Percentiles rank a stretch among this genome's conserved stretches.
Evolutionary conservation across 2,888 invertebrate genomes (phyloP).

Genomic region (Diploptera punctata): DNA sequence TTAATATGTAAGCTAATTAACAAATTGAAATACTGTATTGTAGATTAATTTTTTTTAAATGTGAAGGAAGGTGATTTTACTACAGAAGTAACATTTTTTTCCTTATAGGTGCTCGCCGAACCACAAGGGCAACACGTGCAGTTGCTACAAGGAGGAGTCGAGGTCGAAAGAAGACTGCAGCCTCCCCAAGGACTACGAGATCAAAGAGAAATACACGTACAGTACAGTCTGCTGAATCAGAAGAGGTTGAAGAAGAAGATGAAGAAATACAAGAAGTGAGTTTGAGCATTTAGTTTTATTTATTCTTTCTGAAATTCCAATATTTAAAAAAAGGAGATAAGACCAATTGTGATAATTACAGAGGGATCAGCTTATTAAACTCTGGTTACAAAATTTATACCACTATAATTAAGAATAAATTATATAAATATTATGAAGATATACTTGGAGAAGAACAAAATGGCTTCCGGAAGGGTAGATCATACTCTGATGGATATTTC

Average conservation of each 20-base stretch:
- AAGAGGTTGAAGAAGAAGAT: slow-evolving; percentile 24
- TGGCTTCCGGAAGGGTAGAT: no score
- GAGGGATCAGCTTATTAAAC: no score
- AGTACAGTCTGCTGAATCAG: slow-evolving; percentile 17
- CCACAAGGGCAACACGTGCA: slow-evolving; percentile 25
- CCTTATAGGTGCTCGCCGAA: slow-evolving; percentile 15
- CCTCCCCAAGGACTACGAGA: slow-evolving; percentile 28
- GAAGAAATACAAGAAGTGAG: background rate
- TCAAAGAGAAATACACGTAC: slow-evolving; percentile 31
- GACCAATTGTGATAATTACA: no score
- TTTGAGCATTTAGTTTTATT: no score
- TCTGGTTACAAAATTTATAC: no score
- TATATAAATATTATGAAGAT: no score
- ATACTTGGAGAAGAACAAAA: no score
- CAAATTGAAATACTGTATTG: background rate
- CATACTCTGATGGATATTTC: no score
- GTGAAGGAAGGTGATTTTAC: background rate
- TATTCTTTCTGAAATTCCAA: no score
- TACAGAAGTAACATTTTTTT: background rate
- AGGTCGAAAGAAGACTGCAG: slow-evolving; percentile 33
- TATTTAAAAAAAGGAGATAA: no score
- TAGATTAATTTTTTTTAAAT: background rate
- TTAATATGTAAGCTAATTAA: no score
- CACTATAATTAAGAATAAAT: no score
- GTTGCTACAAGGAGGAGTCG: slow-evolving; percentile 22